Evolutionary conservation across 2,113 vertebrate species (phyloP).

Genomic region (Thunnus thynnus): DNA sequence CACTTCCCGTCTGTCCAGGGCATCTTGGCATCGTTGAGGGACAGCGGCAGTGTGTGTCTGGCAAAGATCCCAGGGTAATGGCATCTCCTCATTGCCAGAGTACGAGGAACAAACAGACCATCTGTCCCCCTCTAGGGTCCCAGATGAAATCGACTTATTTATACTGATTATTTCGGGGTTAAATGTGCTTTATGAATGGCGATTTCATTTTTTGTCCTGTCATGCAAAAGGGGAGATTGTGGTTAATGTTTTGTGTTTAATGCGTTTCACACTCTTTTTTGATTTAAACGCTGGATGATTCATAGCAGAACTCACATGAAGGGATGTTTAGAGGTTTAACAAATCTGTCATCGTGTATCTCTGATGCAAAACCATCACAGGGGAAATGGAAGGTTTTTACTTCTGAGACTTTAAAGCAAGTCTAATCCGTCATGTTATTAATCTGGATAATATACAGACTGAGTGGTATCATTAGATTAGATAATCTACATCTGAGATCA

Average conservation of each 20-base stretch:
- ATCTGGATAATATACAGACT: background rate
- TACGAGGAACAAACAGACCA: conserved; percentile 74
- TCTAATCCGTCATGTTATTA: background rate
- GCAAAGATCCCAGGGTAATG: conserved; percentile 74
- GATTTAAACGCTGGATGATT: background rate
- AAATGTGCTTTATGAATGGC: conserved; percentile 36
- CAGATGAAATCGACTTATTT: conserved; percentile 64
- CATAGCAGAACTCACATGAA: background rate
- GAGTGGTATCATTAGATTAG: background rate
- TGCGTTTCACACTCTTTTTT: background rate
- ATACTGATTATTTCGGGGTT: conserved; percentile 58
- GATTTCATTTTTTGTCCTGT: conserved; percentile 36
- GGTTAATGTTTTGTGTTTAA: conserved; percentile 19
- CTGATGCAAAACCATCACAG: background rate
- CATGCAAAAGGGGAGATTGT: background rate
- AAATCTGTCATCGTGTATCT: background rate
- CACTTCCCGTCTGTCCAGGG: conserved; percentile 62
- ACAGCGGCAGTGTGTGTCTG: conserved; percentile 50
- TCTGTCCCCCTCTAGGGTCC: conserved; percentile 71
- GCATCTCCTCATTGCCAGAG: conserved; percentile 70
- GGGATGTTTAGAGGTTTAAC: background rate
- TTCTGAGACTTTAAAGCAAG: background rate
- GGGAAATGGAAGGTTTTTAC: background rate
- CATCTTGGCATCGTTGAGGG: conserved; percentile 62
- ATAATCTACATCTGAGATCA: background rate